phyloP scores from a whole-genome alignment of 2,797 vertebrate genomes.

The Amniataba percoides region DNA sequence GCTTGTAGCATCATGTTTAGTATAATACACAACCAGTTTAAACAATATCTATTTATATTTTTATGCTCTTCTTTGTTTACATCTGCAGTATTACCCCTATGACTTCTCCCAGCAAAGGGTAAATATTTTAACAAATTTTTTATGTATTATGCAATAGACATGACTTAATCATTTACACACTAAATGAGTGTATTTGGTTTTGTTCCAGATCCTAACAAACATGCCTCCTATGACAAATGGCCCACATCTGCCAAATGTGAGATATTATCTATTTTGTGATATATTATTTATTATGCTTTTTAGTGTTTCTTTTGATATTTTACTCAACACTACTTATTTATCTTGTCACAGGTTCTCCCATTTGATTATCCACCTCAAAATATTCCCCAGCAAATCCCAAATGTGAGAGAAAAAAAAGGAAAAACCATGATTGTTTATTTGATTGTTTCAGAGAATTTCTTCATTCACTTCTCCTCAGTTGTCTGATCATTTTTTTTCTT shows the following conservation, averaged over 20 bases:
- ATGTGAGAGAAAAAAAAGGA: conserved; percentile 65
- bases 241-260: conserved; percentile 72
- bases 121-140: conserved; percentile 38
- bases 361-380: conserved; percentile 75
- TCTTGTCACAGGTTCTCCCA: conserved; percentile 72
- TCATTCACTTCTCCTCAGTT: background rate
- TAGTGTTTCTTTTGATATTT: background rate
- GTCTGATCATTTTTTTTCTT: background rate
- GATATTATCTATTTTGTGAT: background rate
- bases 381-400: conserved; percentile 75
- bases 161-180: background rate
- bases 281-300: background rate
- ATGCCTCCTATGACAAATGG: conserved; percentile 70
- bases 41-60: background rate
- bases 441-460: background rate
- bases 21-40: background rate
- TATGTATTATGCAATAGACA: background rate
- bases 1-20: background rate
- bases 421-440: background rate
- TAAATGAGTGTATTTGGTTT: conserved; percentile 23
- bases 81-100: conserved; percentile 84
- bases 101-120: conserved; percentile 84
- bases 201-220: conserved; percentile 78
- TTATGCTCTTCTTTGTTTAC: conserved; percentile 39
- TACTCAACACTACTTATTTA: background rate